Base-by-base conservation (phyloP, 2,888 invertebrate species). In the Latrodectus elegans region DNA sequence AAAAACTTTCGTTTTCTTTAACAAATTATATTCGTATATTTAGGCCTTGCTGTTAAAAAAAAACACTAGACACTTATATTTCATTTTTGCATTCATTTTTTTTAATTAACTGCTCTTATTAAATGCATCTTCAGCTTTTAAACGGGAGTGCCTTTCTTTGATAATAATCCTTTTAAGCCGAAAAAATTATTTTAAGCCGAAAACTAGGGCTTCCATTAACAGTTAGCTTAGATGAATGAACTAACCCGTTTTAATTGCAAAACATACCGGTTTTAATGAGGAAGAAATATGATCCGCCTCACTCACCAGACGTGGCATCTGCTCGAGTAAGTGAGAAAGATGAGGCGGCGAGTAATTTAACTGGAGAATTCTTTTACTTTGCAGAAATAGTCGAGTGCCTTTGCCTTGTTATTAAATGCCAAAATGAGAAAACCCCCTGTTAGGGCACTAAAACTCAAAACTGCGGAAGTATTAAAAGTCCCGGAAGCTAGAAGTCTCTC, bases 381-480 rank as follows among this genome's bases (percentile, higher is more conserved):
- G 55, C 51, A 52, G 22, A 67, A 65, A 26, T 64, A 75, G 77
- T 68, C 22, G 52, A 77, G 64, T 64, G 38, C n/a, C 64, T 51
- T 64, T 49, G 60, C 4, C 64, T 72, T 80, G 71, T 64, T 80
- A 68, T 72, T 71, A 72, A 72, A 80, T 51, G 71, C 60, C 17
- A 52, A 80, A 80, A 80, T 80, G 79, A 72, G 79, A 80, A 80
- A 80, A 80, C 72, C 71, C 51, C 52, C 71, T 64, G 17, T 22
- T 51, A 51, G 60, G 72, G 72, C 53, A 72, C 71, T 80, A 80
- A 80, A 80, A 80, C 49, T 51, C 49, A 22, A 22, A 80, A 80
- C 79, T 72, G 72, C 79, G 79, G 79, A 80, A 80, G 79, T 71
- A 80, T 80, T 80, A 80, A 80, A 78, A 72, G 71, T 60, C 79